A percentile compares a stretch with the other conserved stretches of the same genome.
These are phyloP conservation scores for Mystacides longicornis DNA, from an alignment of 2,888 invertebrate species.

Conservation along the genomic window DNA sequence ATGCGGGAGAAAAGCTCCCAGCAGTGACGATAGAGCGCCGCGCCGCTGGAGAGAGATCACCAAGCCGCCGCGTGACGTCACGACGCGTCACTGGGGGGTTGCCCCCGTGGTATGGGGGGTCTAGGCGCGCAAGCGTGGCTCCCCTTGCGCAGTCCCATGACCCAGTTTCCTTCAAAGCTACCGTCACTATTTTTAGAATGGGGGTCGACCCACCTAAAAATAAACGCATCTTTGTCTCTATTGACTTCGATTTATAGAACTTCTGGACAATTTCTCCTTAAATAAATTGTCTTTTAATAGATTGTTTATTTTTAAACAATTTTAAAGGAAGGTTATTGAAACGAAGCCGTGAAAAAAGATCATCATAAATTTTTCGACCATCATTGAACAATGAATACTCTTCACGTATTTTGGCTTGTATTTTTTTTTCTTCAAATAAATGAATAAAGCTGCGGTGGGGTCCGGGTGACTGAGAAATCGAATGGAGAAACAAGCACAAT, in stretches of 20 bases:
- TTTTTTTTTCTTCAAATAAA: too few species aligned
- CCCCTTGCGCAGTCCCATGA: conserved; percentile 20
- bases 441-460: too few species aligned
- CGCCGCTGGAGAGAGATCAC: neutral
- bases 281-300: too few species aligned
- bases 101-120: neutral
- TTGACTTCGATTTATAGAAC: neutral
- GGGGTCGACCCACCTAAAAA: conserved; percentile 23
- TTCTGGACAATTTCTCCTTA: too few species aligned
- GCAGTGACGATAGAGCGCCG: neutral
- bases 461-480: too few species aligned
- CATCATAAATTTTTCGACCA: too few species aligned
- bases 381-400: too few species aligned
- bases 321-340: too few species aligned
- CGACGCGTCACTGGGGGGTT: neutral
- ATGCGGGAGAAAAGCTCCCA: neutral
- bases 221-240: conserved; percentile 14
- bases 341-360: too few species aligned
- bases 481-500: too few species aligned
- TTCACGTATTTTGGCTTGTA: too few species aligned
- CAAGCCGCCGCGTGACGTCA: conserved; percentile 20
- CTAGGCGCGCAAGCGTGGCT: conserved; percentile 14
- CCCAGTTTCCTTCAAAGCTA: conserved; percentile 18
- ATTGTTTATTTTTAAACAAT: too few species aligned
- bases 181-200: conserved; percentile 22